Evolutionary conservation across 1,140 invertebrate species (phyloP), one percentile per base, ranked within the genome.

Genomic region (Heterodera schachtii): DNA sequence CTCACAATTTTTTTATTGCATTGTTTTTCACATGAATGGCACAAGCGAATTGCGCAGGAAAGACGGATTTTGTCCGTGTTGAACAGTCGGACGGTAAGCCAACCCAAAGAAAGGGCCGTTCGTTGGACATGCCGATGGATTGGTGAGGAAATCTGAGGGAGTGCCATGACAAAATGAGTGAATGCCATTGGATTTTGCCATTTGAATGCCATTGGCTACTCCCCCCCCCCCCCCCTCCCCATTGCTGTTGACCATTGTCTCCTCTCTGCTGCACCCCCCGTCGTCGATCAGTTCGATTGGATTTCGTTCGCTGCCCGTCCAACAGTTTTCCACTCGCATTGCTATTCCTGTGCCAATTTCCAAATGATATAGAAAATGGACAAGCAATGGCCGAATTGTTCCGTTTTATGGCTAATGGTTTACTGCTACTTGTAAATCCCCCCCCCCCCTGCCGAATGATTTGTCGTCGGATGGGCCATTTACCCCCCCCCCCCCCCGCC

Each of bases 311-410:
- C 78, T 86, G 7, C 85, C 85, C 6, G 85, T 87, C 87, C 87
- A 89, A 73, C 85, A 86, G 46, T 79, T 84, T 75, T 89, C 77
- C 31, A 86, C 73, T 66, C 78, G 73, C 87, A 86, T 86, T 21
- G 75, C 87, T 44, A 57, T 81, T 16, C 49, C 81, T 82, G 69
- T 16, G 46, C 74, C 60, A 79, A 2, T 31, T 31, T 31, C 1
- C 31, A 31, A 31, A 31, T 0, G 31, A 31, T 31, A 31, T 31
- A 31, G 31, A 31, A 31, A 31, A 31, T 31, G 31, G 31, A 31
- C 31, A 31, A 31, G n/a, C n/a, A n/a, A n/a, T n/a, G 31, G 31
- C 31, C 31, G 19, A 76, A 60, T 76, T 49, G 31, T 60, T 0
- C 16, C 57, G 16, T 60, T 60, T 60, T 16, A 19, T 52, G 49